phyloP scores from a whole-genome alignment of 2,113 vertebrate genomes.

The Empidonax traillii region DNA sequence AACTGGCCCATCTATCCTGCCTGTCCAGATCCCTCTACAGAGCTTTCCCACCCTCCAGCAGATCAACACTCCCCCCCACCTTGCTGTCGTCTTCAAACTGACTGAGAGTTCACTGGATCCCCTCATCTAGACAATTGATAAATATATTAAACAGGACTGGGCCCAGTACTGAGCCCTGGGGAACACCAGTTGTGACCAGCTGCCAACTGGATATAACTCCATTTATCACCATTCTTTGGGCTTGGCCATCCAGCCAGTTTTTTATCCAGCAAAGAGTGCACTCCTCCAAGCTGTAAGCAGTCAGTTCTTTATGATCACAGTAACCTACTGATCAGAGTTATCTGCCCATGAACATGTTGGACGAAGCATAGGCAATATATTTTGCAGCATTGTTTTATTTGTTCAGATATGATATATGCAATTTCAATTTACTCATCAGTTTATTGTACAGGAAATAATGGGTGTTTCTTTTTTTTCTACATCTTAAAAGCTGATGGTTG shows the following conservation, averaged over 20 bases:
- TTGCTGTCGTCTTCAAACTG: not conserved
- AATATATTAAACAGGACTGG: not conserved
- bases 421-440: not conserved
- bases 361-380: not conserved
- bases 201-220: not conserved
- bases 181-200: not conserved
- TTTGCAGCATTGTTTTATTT: not conserved
- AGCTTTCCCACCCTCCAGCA: not conserved
- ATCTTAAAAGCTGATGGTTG: not conserved
- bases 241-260: not conserved
- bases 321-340: not conserved
- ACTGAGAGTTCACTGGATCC: not conserved
- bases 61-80: rapidly evolving
- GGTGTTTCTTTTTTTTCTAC: not conserved
- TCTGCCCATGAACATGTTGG: not conserved
- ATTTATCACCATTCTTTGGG: not conserved
- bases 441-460: not conserved
- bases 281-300: not conserved
- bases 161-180: not conserved
- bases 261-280: not conserved
- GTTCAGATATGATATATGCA: not conserved
- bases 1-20: not conserved
- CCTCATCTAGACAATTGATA: not conserved
- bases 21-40: not conserved
- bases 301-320: not conserved